Conservation (phyloP, 2,113 vertebrate genomes). For the Eulemur rufifrons region DNA sequence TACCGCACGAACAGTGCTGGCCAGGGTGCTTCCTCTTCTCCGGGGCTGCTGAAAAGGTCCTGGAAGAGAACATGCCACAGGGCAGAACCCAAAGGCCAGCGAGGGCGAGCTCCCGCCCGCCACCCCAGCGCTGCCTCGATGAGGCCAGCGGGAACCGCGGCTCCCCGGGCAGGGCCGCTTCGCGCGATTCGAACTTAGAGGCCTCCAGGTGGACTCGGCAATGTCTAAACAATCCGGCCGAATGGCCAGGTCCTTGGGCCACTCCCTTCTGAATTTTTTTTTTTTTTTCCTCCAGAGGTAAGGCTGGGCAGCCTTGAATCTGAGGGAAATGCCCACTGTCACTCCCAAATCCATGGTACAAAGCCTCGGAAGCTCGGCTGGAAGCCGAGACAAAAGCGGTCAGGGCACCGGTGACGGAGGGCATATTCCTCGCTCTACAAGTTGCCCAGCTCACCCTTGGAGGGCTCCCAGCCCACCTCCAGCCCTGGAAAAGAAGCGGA, state of each 20-base stretch:
- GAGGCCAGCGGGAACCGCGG: not conserved
- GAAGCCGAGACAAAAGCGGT: constrained; percentile 69
- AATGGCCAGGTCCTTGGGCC: not conserved
- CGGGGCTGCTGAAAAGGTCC: not conserved
- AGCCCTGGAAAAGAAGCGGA: constrained; percentile 45
- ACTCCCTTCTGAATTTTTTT: not conserved
- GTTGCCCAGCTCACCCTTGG: constrained; percentile 45
- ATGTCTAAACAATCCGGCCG: not conserved
- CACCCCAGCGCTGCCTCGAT: not conserved
- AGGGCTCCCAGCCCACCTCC: constrained; percentile 50
- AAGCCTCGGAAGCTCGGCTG: constrained; percentile 62
- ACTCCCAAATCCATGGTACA: constrained; percentile 80
- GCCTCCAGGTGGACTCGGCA: not conserved
- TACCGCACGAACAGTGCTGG: not conserved
- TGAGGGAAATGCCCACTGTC: constrained; percentile 75
- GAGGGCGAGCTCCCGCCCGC: not conserved
- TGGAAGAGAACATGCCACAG: constrained; percentile 67
- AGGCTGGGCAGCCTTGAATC: constrained; percentile 76
- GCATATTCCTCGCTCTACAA: constrained; percentile 35
- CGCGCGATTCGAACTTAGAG: not conserved
- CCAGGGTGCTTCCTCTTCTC: constrained; percentile 19
- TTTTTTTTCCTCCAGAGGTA: not conserved
- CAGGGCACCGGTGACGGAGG: not conserved
- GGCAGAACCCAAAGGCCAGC: not conserved
- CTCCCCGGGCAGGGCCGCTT: not conserved